Conservation (phyloP, 2,113 vertebrate genomes). For the Aleadryas rufinucha region DNA sequence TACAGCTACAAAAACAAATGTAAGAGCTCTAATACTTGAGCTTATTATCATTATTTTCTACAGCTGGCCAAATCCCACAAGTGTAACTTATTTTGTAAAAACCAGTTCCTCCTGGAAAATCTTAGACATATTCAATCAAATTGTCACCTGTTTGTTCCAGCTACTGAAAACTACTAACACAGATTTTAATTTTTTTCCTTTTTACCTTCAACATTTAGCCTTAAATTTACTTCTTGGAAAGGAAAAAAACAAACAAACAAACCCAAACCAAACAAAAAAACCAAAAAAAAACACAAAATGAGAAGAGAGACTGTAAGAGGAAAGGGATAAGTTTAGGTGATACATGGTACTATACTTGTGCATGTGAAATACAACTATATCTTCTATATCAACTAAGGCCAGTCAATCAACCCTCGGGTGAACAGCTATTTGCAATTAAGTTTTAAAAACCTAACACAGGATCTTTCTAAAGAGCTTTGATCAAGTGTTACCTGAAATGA, state of each 20-base stretch:
- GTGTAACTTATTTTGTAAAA: slow-evolving; percentile 7
- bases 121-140: neutral
- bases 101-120: neutral
- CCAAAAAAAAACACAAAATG: neutral
- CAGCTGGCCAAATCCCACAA: slow-evolving; percentile 1
- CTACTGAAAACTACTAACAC: neutral
- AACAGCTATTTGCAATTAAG: neutral
- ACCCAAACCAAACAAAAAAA: no score
- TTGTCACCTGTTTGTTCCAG: neutral
- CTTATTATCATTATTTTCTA: slow-evolving; percentile 3
- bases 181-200: neutral
- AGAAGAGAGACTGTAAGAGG: neutral
- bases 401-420: neutral
- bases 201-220: neutral
- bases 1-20: slow-evolving; percentile 40
- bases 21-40: neutral
- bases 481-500: neutral
- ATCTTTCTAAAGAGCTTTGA: neutral
- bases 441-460: neutral
- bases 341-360: neutral
- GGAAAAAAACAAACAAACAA: no score
- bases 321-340: neutral
- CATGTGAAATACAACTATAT: neutral
- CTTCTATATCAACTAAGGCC: neutral
- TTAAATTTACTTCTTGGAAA: neutral